Evolutionary conservation across 2,888 invertebrate genomes (phyloP), one percentile per base, ranked within the genome.

Genomic region (Thecophora atra): DNA sequence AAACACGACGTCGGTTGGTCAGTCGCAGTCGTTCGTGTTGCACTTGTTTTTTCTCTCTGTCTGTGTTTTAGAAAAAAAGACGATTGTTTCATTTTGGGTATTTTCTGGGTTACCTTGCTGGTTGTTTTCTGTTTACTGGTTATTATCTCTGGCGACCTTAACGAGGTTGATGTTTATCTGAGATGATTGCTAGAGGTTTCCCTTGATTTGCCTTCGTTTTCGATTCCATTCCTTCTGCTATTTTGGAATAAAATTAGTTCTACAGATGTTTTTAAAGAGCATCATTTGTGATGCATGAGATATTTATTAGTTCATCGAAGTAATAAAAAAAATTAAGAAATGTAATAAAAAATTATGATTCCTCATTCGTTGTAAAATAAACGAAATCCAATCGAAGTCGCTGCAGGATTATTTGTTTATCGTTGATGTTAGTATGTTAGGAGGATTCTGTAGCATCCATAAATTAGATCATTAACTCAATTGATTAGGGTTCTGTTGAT

Each of bases 111-210:
- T 54, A 54, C 11, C 11, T 54, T 54, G 19, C 21, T n/a, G 44
- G 44, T 70, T 51, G 19, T 63, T 62, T 52, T 19, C 1, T 37
- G 3, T 52, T 51, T 17, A 21, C 63, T 26, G 60, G n/a, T n/a
- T n/a, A 21, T 70, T 51, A 28, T 64, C 19, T 44, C 42, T 37
- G 56, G 56, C 7, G 42, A 56, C 37, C 70, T 51, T 62, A 62
- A 63, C 63, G 70, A 70, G 62, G 63, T 62, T 70, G 70, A 70
- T 70, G 63, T 26, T 70, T 70, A 70, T 70, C 70, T 58, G n/a
- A 26, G 51, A 24, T 66, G 47, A 47, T 66, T 52, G 17, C 19
- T 65, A 3, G 65, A 24, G 17, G 42, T 51, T 65, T 6, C 3
- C 19, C 21, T 58, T 58, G 26, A 24, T 24, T 3, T 58, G 58